Percentiles rank a stretch among this genome's conserved stretches.
Conservation (phyloP, 2,797 vertebrate species). For the Discoglossus pictus region DNA sequence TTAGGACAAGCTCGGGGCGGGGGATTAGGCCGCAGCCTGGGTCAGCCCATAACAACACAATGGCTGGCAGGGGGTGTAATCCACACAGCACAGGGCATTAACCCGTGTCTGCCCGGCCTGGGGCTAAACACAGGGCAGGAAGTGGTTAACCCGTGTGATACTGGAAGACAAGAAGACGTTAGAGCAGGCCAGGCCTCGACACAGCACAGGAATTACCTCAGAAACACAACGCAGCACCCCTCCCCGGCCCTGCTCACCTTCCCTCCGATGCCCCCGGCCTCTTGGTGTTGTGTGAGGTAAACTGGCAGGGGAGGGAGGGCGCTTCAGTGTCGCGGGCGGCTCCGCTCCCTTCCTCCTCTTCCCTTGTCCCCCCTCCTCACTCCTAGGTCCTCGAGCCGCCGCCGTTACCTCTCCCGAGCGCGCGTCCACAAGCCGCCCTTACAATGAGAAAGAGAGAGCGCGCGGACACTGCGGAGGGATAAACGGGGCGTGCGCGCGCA, state of each 20-base stretch:
- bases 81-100: too few relatives aligned
- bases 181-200: too few relatives aligned
- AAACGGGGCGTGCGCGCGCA: constrained; percentile 16
- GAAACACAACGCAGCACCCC: too few relatives aligned
- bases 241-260: not conserved
- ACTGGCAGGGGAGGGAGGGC: not conserved
- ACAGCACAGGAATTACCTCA: too few relatives aligned
- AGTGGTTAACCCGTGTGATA: not conserved
- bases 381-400: not conserved
- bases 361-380: not conserved
- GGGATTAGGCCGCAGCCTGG: constrained; percentile 23
- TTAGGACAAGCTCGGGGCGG: constrained; percentile 7
- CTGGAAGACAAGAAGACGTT: not conserved
- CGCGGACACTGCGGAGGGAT: constrained; percentile 42
- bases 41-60: too few relatives aligned
- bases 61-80: too few relatives aligned
- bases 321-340: not conserved
- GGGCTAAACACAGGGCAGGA: not conserved
- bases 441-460: constrained; percentile 17
- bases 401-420: constrained; percentile 19
- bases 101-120: too few relatives aligned
- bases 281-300: not conserved
- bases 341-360: not conserved
- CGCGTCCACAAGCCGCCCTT: constrained; percentile 13
- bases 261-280: not conserved